Percentiles rank a stretch among this genome's conserved stretches.
These are phyloP conservation scores for Odontothrips loti DNA, from an alignment of 2,888 invertebrate species.

Conservation along the genomic window DNA sequence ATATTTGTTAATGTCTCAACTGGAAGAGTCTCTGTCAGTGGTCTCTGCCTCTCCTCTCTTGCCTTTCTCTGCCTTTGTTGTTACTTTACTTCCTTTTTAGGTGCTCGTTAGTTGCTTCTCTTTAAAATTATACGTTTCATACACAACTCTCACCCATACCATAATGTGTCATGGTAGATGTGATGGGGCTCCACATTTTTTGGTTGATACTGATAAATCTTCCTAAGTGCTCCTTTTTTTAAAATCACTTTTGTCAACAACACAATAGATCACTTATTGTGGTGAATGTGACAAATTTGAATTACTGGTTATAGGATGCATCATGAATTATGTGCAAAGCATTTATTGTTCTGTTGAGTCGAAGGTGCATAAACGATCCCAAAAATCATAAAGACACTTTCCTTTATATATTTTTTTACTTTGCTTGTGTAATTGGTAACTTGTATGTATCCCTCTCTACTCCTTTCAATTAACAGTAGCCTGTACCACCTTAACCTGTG, in stretches of 20 bases:
- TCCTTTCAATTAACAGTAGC: no score
- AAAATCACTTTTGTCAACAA: background rate
- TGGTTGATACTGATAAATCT: background rate
- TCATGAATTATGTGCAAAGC: background rate
- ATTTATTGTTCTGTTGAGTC: background rate
- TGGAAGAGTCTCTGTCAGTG: no score
- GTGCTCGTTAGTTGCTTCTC: background rate
- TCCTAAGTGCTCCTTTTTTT: background rate
- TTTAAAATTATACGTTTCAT: background rate
- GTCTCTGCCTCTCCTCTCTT: no score
- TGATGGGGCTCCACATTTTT: conserved; percentile 18
- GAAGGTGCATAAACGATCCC: no score
- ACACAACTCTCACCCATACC: conserved; percentile 4
- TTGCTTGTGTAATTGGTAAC: background rate
- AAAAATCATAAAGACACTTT: background rate
- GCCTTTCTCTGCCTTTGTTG: background rate
- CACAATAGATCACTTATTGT: conserved; percentile 12
- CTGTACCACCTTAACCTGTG: no score
- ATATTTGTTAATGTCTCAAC: no score
- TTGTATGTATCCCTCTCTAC: background rate
- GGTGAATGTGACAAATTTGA: conserved; percentile 2
- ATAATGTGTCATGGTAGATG: background rate
- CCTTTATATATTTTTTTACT: background rate
- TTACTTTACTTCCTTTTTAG: background rate
- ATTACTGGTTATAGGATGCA: background rate